phyloP scores from a whole-genome alignment of 1,140 invertebrate species.

The Cyclina sinensis region DNA sequence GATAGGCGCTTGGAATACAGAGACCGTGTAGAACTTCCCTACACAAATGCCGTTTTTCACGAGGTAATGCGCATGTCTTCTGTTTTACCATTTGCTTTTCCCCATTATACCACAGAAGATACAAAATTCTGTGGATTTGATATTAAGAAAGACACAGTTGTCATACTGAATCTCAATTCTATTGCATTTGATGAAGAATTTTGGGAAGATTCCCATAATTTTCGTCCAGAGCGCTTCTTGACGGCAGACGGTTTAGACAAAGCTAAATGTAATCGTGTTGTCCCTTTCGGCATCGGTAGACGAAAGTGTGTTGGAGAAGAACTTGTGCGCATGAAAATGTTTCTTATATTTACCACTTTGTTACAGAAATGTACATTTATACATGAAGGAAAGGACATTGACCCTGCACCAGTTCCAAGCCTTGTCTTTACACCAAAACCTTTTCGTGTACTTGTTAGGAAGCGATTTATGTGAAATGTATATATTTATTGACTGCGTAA shows the following conservation, averaged over 20 bases:
- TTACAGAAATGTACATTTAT: conserved; percentile 6
- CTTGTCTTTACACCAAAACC: conserved; percentile 18
- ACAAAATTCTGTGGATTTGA: conserved; percentile 78
- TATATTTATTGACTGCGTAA: too few relatives aligned
- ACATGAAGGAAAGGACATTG: not conserved
- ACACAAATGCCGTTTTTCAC: conserved; percentile 76
- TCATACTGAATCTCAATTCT: conserved; percentile 82
- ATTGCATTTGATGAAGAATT: conserved; percentile 81
- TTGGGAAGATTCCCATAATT: conserved; percentile 91
- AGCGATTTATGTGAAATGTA: too few relatives aligned
- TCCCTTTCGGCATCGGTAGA: conserved; percentile 63
- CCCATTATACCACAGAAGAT: conserved; percentile 71
- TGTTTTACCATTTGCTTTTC: conserved; percentile 83
- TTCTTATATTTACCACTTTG: not conserved
- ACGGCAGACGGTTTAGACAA: conserved; percentile 88
- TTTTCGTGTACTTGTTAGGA: not conserved
- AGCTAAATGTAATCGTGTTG: not conserved
- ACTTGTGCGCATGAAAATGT: not conserved
- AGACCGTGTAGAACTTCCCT: conserved; percentile 88
- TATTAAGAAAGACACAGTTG: conserved; percentile 81
- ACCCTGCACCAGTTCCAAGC: not conserved
- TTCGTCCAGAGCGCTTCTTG: conserved; percentile 92
- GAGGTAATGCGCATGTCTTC: conserved; percentile 74
- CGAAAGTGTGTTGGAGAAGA: conserved; percentile 67
- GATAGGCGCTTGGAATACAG: conserved; percentile 92